Percentiles rank a stretch among this genome's conserved stretches.
phyloP scores from a whole-genome alignment of 2,797 vertebrate species.

The Sebastes itinus region DNA sequence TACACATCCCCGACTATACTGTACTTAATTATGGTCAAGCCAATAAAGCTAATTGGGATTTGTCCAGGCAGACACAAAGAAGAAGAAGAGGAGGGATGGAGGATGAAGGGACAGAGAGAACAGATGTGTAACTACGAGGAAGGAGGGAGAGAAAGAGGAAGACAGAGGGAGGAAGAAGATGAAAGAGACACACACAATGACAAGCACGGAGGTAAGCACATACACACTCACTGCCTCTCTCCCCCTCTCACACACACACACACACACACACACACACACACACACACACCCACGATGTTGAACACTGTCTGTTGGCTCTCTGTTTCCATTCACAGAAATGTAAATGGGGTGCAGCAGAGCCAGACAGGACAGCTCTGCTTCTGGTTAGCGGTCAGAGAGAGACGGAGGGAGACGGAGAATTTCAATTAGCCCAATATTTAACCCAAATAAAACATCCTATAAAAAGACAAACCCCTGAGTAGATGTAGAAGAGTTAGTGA shows the following conservation, averaged over 20 bases:
- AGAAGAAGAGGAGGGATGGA: not conserved
- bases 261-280: not conserved
- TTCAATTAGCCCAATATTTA: not conserved
- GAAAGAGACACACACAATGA: constrained; percentile 31
- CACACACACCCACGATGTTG: not conserved
- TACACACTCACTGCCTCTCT: not conserved
- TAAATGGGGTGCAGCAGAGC: constrained; percentile 55
- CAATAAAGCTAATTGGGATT: constrained; percentile 5
- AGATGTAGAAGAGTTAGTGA: not conserved
- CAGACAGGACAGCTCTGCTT: constrained; percentile 56
- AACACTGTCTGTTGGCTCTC: constrained; percentile 34
- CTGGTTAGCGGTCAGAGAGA: constrained; percentile 44
- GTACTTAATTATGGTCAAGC: not conserved
- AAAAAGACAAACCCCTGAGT: not conserved
- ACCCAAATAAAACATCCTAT: not conserved
- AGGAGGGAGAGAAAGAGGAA: not conserved
- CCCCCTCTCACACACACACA: not conserved
- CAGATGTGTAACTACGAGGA: constrained; percentile 32
- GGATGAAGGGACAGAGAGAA: not conserved
- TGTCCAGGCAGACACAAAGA: constrained; percentile 6
- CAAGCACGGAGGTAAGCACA: not conserved
- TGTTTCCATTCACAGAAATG: constrained; percentile 70
- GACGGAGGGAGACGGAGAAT: not conserved
- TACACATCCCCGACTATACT: too few relatives aligned
- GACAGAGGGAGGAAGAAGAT: constrained; percentile 19